phyloP scores from a whole-genome alignment of 2,113 vertebrate species.

The Heteronetta atricapilla region DNA sequence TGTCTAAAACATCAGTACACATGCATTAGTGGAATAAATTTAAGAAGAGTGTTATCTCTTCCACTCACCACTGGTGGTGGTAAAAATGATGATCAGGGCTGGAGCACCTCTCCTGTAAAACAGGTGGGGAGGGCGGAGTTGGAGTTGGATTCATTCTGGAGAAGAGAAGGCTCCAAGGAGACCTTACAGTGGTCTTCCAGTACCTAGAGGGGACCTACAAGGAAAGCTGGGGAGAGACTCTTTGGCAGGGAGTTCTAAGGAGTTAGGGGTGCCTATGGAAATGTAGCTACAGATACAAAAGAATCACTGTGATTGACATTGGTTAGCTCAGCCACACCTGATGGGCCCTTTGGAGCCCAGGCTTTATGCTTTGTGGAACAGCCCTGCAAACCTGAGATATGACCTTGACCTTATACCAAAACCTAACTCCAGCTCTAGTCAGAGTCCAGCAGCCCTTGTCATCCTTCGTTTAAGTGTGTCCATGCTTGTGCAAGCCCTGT shows the following conservation, averaged over 20 bases:
- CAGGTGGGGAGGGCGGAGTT: too few species aligned
- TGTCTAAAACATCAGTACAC: not conserved
- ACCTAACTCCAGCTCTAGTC: not conserved
- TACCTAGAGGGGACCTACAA: too few species aligned
- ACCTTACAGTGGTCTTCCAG: too few species aligned
- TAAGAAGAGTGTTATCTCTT: not conserved
- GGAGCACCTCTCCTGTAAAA: too few species aligned
- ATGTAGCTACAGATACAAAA: not conserved
- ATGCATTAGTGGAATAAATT: not conserved
- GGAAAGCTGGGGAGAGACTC: too few species aligned
- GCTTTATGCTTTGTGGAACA: not conserved
- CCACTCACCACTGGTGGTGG: not conserved
- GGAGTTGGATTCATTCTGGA: too few species aligned
- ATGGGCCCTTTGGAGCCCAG: not conserved
- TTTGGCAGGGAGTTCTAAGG: too few species aligned
- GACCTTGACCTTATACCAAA: not conserved
- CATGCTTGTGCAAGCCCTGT: not conserved
- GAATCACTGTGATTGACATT: not conserved
- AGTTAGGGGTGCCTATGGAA: not conserved
- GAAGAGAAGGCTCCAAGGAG: too few species aligned
- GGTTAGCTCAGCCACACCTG: not conserved
- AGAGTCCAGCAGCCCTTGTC: not conserved
- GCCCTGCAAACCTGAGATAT: not conserved
- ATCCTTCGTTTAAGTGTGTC: not conserved
- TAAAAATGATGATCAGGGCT: not conserved